These are phyloP conservation scores for Anneissia japonica DNA, from an alignment of 35 echinoderm and acorn worm species.

Conservation along the genomic window DNA sequence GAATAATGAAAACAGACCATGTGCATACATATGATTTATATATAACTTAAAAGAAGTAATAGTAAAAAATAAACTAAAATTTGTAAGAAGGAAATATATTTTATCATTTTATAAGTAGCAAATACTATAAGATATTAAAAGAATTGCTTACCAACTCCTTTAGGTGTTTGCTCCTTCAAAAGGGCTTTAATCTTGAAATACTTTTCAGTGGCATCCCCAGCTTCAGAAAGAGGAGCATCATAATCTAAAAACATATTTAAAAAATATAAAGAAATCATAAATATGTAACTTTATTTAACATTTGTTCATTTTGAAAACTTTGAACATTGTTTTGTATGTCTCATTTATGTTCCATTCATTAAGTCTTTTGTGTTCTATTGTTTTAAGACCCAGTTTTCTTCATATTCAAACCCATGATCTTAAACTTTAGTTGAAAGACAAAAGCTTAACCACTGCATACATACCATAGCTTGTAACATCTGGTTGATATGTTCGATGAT, in stretches of 20 bases:
- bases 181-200: slow-evolving; percentile 57
- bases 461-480: slow-evolving; percentile 90
- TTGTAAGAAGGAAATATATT: background rate
- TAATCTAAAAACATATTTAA: slow-evolving; percentile 58
- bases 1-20: background rate
- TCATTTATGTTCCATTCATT: background rate
- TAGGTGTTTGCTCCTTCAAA: slow-evolving; percentile 40
- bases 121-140: background rate
- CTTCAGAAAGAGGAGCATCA: slow-evolving; percentile 83
- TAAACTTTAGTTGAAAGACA: background rate
- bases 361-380: background rate
- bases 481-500: slow-evolving; percentile 25
- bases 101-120: background rate
- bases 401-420: background rate
- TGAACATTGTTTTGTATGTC: background rate
- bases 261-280: background rate
- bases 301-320: background rate
- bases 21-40: background rate
- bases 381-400: background rate
- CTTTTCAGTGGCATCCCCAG: slow-evolving; percentile 70
- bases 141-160: slow-evolving; percentile 55
- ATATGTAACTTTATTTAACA: background rate
- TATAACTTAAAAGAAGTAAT: background rate
- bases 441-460: background rate
- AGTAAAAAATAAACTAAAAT: background rate